These are phyloP conservation scores for Equus quagga DNA, from an alignment of 2,113 vertebrate genomes.

Conservation along the genomic window DNA sequence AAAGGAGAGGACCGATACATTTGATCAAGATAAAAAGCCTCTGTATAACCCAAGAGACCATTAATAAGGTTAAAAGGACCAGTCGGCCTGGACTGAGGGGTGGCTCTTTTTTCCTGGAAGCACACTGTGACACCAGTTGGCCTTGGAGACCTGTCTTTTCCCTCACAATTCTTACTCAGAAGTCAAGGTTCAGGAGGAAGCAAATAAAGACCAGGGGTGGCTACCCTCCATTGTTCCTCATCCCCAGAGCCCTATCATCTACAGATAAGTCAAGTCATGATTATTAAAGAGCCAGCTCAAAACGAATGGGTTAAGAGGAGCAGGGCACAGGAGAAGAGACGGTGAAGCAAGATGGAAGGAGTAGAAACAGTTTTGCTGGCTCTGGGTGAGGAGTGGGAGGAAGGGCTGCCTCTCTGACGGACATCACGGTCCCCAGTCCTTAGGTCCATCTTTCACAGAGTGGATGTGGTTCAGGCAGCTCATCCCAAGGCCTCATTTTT, in stretches of 20 bases:
- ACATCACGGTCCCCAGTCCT: background rate
- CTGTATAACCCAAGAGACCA: background rate
- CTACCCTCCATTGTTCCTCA: background rate
- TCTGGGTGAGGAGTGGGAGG: background rate
- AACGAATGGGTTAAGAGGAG: background rate
- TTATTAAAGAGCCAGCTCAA: background rate
- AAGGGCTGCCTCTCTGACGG: background rate
- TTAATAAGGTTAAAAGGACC: background rate
- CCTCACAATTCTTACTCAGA: conserved; percentile 15
- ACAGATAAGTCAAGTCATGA: conserved; percentile 24
- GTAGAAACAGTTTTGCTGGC: background rate
- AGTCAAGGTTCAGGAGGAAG: background rate
- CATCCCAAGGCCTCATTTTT: background rate
- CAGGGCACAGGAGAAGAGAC: background rate
- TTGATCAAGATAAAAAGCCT: conserved; percentile 44
- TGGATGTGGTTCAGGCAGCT: background rate
- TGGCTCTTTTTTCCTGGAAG: background rate
- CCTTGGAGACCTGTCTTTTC: background rate
- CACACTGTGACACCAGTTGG: background rate
- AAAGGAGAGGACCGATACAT: background rate
- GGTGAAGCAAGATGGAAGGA: background rate
- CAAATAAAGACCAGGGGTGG: background rate
- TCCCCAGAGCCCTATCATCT: background rate
- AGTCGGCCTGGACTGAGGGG: background rate
- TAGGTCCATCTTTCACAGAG: background rate